Percentiles rank a stretch among this genome's conserved stretches.
Evolutionary conservation across 2,888 invertebrate species (phyloP).

Genomic region (Drosophila subsilvestris): DNA sequence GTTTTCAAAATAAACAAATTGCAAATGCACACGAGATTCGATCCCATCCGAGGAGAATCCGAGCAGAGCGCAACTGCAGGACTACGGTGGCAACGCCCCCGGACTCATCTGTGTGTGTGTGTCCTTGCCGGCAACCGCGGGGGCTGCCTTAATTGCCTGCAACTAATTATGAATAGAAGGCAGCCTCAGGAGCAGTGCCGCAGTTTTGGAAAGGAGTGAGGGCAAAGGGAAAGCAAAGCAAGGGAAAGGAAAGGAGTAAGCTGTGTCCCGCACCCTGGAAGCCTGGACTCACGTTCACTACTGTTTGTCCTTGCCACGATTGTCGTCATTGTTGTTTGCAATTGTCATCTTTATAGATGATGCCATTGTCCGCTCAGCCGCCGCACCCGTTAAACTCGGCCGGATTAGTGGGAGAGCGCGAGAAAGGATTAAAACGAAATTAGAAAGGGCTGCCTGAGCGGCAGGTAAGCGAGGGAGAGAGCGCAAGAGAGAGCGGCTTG

Average conservation of each 20-base stretch:
- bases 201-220: conserved; percentile 42
- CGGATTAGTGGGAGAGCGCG: conserved; percentile 72
- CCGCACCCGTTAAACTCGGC: conserved; percentile 73
- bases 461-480: conserved; percentile 1
- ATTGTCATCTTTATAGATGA: conserved; percentile 81
- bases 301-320: conserved; percentile 79
- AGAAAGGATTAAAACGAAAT: conserved; percentile 73
- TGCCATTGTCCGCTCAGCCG: conserved; percentile 66
- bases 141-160: conserved; percentile 73
- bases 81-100: conserved; percentile 30
- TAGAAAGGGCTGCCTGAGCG: conserved; percentile 34
- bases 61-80: conserved; percentile 7
- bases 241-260: conserved; percentile 61
- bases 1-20: conserved; percentile 81
- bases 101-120: conserved; percentile 1
- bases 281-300: conserved; percentile 54
- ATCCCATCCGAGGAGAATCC: conserved; percentile 10
- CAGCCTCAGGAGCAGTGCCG: conserved; percentile 65
- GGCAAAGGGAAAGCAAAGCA: not conserved
- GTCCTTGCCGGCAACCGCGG: conserved; percentile 71
- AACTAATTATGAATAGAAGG: conserved; percentile 77
- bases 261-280: not conserved
- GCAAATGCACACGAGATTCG: conserved; percentile 54
- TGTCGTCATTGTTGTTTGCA: conserved; percentile 82
- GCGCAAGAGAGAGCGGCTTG: not conserved